phyloP scores from a whole-genome alignment of 2,888 invertebrate genomes.

The Yponomeuta plumbellus region DNA sequence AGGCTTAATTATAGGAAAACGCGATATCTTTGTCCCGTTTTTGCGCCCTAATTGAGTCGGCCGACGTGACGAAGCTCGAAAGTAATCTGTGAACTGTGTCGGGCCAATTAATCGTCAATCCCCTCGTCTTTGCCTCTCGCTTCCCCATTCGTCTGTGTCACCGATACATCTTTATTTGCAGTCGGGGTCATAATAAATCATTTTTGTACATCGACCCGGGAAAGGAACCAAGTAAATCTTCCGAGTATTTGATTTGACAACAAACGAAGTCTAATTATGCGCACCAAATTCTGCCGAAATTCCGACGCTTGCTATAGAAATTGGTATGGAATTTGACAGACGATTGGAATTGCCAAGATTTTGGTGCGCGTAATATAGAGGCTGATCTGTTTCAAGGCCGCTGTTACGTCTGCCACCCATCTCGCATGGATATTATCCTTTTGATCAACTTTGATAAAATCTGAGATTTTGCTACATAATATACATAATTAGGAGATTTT shows the following conservation, averaged over 20 bases:
- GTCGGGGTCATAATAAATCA: constrained; percentile 2
- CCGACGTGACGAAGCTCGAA: constrained; percentile 21
- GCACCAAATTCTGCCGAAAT: no score
- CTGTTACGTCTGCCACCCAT: no score
- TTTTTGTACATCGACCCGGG: not conserved
- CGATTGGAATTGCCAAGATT: no score
- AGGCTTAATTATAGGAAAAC: constrained; percentile 17
- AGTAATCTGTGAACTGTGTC: constrained; percentile 31
- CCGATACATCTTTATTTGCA: constrained; percentile 7
- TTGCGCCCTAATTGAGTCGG: constrained; percentile 33
- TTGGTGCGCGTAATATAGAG: no score
- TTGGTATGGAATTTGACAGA: no score
- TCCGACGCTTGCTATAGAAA: no score
- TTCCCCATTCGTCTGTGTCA: not conserved
- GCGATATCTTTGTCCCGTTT: constrained; percentile 26
- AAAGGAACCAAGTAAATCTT: not conserved
- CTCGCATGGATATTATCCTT: no score
- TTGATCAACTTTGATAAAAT: no score
- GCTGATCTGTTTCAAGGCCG: no score
- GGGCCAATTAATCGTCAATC: constrained; percentile 38
- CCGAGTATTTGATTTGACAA: not conserved
- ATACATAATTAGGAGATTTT: no score
- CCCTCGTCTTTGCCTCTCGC: constrained; percentile 4
- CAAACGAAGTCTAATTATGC: not conserved
- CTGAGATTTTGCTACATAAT: no score